Evolutionary conservation across 1,140 invertebrate genomes (phyloP).

Genomic region (Formica exsecta): DNA sequence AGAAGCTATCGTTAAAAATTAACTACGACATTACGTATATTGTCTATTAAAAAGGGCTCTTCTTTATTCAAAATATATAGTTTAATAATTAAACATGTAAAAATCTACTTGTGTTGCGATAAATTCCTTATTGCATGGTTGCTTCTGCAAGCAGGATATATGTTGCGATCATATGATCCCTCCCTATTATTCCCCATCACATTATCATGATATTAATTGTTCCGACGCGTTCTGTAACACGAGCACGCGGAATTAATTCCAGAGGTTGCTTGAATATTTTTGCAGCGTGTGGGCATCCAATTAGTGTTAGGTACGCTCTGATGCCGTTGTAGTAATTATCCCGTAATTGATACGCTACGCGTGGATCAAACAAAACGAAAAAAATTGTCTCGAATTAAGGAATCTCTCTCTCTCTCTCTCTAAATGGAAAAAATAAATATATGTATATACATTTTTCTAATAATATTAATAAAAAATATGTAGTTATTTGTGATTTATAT

Average conservation of each 20-base stretch:
- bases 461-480: not conserved
- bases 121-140: constrained; percentile 4
- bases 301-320: constrained; percentile 54
- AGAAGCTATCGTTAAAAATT: not conserved
- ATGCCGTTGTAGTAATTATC: constrained; percentile 67
- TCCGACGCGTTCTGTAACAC: constrained; percentile 21
- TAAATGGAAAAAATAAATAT: not conserved
- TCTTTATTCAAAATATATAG: not conserved
- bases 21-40: not conserved
- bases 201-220: constrained; percentile 51
- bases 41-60: not conserved
- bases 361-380: constrained; percentile 59
- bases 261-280: constrained; percentile 73
- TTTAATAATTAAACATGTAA: not conserved
- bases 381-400: constrained; percentile 61
- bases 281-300: constrained; percentile 39
- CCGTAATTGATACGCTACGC: constrained; percentile 60
- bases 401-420: not conserved
- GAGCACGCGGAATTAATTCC: constrained; percentile 34
- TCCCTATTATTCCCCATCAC: constrained; percentile 10
- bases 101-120: not conserved
- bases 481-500: constrained; percentile 12
- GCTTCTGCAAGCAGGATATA: constrained; percentile 1
- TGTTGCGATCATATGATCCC: not conserved
- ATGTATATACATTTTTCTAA: not conserved